Evolutionary conservation across 2,113 vertebrate species (phyloP).

Genomic region (Garra rufa): DNA sequence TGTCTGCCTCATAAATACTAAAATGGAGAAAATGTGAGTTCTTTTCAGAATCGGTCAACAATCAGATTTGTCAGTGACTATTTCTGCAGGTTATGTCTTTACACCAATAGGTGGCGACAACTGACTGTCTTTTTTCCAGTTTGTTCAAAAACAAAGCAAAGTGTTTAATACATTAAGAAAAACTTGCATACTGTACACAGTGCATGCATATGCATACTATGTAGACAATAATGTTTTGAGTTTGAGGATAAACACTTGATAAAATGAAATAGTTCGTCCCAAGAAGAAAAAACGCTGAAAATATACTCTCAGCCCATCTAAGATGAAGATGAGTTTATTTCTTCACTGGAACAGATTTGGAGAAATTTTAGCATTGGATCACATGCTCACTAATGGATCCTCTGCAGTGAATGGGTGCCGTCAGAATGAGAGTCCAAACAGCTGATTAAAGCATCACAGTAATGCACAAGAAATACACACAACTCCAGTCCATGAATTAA

Average conservation of each 20-base stretch:
- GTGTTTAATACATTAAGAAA: not conserved
- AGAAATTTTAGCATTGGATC: not conserved
- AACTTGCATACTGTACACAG: not conserved
- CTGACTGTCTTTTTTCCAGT: not conserved
- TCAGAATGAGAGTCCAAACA: not conserved
- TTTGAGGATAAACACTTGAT: not conserved
- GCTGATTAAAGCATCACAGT: not conserved
- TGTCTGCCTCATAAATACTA: slow-evolving; percentile 20
- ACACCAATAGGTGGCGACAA: not conserved
- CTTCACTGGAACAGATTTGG: not conserved
- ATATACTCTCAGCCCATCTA: not conserved
- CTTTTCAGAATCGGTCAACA: not conserved
- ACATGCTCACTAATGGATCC: not conserved
- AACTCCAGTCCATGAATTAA: no score
- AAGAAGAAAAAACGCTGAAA: no score
- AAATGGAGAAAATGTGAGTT: not conserved
- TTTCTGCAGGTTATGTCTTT: not conserved
- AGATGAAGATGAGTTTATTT: not conserved
- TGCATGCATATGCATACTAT: not conserved
- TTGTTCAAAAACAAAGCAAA: no score
- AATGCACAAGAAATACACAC: not conserved
- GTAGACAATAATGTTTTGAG: not conserved
- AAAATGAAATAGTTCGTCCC: no score
- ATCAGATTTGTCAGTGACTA: not conserved
- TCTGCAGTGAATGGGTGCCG: not conserved